Evolutionary conservation across 2,113 vertebrate genomes (phyloP).

Genomic region (Corythornis madagascariensis): DNA sequence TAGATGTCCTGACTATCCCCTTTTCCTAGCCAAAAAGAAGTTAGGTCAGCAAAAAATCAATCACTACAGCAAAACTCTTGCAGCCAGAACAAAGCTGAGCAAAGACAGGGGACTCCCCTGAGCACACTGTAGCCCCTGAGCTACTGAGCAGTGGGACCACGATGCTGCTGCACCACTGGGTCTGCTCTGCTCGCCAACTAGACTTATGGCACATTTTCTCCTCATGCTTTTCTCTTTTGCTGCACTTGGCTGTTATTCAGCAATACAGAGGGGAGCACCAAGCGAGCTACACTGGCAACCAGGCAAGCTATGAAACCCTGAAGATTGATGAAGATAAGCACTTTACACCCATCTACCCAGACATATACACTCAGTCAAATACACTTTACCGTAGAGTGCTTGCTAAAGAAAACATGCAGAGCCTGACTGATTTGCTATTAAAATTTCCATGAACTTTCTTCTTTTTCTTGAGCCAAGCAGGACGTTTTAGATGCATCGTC

Average conservation of each 20-base stretch:
- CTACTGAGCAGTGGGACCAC: background rate
- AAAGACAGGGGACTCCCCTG: fast-evolving
- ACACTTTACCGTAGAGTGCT: background rate
- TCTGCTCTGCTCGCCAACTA: background rate
- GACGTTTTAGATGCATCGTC: background rate
- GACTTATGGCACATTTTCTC: background rate
- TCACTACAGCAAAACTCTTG: background rate
- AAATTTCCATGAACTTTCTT: background rate
- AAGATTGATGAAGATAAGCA: fast-evolving
- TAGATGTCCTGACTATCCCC: background rate
- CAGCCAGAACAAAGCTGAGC: background rate
- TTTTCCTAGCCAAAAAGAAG: background rate
- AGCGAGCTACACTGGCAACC: background rate
- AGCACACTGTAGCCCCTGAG: fast-evolving
- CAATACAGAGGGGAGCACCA: background rate
- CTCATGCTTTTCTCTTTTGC: background rate
- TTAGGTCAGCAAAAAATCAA: background rate
- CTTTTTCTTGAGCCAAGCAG: background rate
- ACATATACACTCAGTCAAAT: background rate
- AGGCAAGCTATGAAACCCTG: background rate
- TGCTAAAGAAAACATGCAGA: background rate
- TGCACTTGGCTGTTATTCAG: background rate
- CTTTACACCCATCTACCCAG: background rate
- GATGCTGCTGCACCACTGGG: background rate
- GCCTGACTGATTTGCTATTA: background rate